Evolutionary conservation across 2,113 vertebrate genomes (phyloP), one percentile per base, ranked within the genome.

Genomic region (Tretioscincus oriximinensis): DNA sequence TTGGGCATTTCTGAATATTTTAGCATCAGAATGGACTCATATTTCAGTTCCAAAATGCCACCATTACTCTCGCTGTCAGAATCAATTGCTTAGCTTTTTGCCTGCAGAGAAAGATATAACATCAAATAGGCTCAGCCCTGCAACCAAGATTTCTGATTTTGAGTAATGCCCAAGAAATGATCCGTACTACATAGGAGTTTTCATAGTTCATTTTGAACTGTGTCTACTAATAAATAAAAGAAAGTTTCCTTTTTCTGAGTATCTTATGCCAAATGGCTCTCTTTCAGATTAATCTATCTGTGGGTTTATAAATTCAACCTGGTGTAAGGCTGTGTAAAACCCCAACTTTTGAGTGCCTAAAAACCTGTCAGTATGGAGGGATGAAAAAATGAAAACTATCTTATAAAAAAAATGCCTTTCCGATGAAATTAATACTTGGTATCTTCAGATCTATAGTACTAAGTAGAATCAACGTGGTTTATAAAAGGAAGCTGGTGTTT

Each of bases 281-380:
- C 76, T 84, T 79, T 90, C 86, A 86, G 87, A 89, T 93, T 91
- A 92, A 93, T 91, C 90, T 91, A 87, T 90, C 88, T 84, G 65
- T 90, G 88, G 85, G 91, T 89, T 92, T 92, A 92, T 91, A 91
- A 89, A 90, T 91, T 92, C 82, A 87, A 63, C 76, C 85, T 90
- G 87, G 90, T 80, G 87, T 76, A 88, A 78, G 87, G 78, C 88
- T 58, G 70, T 0, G 0, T 84, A 83, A 90, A 66, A 91, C 91
- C 88, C 61, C 61, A 26, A 49, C 26, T 16, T 65, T n/a, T 63
- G 41, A 49, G 73, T 63, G 21, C 41, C 88, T 89, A 89, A 86
- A 88, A 89, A 84, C 11, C n/a, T 64, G 60, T 5, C 8, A 6
- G 54, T 1, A 5, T 21, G 9, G 18, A 31, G 29, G 26, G 28